phyloP scores from a whole-genome alignment of 2,113 vertebrate species.

The Coptodon bakossiorum region DNA sequence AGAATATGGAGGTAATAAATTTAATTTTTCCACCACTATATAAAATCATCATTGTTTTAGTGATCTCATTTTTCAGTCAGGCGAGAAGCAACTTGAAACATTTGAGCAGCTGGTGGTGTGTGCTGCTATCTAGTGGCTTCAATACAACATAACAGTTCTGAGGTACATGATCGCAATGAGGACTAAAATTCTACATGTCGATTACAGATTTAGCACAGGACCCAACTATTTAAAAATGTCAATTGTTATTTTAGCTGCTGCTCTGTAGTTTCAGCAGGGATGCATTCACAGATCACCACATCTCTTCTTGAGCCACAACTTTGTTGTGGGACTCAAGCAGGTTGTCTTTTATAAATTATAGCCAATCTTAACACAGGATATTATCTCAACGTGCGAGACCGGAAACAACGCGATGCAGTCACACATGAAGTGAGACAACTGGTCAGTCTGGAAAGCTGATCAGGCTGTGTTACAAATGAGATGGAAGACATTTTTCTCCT shows the following conservation, averaged over 20 bases:
- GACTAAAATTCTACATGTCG: background rate
- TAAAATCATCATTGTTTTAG: background rate
- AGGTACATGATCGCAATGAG: background rate
- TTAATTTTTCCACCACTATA: background rate
- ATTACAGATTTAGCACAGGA: background rate
- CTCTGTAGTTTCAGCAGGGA: background rate
- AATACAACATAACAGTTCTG: background rate
- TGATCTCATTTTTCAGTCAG: background rate
- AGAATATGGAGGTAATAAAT: background rate
- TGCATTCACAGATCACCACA: background rate
- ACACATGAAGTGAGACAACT: background rate
- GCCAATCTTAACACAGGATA: background rate
- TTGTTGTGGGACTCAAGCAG: background rate
- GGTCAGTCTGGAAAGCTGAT: background rate
- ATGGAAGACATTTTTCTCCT: background rate
- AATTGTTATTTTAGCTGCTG: background rate
- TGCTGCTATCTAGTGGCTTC: conserved; percentile 35
- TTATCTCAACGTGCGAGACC: background rate
- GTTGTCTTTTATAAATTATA: background rate
- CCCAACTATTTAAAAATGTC: background rate
- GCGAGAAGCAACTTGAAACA: background rate
- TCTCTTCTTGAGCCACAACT: background rate
- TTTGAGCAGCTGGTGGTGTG: background rate
- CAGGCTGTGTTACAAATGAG: background rate
- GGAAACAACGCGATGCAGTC: background rate